A percentile compares a stretch with the other conserved stretches of the same genome.
Evolutionary conservation across 2,888 invertebrate species (phyloP).

Genomic region (Cacoxenus indagator): DNA sequence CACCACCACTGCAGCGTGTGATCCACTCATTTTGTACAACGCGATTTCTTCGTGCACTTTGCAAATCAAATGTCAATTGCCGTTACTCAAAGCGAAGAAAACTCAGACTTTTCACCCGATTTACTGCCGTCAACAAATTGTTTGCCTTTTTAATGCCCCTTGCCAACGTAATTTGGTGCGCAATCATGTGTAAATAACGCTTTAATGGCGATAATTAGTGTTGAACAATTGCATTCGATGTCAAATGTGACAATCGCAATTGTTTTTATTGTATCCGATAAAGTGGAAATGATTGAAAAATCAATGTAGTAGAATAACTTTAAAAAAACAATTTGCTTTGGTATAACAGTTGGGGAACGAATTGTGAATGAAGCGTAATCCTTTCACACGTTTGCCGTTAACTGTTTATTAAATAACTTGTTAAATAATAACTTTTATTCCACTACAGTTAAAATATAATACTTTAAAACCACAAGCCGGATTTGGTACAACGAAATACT

Average conservation of each 20-base stretch:
- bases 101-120: too few species aligned
- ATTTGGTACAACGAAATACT: too few species aligned
- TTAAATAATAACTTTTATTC: too few species aligned
- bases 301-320: conserved; percentile 1
- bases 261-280: conserved; percentile 9
- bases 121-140: neutral
- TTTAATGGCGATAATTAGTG: conserved; percentile 39
- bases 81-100: too few species aligned
- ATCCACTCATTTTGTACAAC: neutral
- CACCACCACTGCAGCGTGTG: neutral
- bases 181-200: conserved; percentile 36
- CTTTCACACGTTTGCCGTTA: too few species aligned
- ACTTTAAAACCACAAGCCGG: too few species aligned
- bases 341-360: too few species aligned
- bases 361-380: too few species aligned
- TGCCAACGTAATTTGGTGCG: neutral
- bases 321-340: neutral
- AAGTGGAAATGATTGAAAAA: conserved; percentile 9
- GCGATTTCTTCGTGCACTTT: too few species aligned
- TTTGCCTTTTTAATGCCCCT: neutral
- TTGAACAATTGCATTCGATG: conserved; percentile 32
- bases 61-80: neutral
- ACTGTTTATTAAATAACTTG: too few species aligned
- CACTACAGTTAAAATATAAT: too few species aligned
- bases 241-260: conserved; percentile 4